phyloP scores from a whole-genome alignment of 2,113 vertebrate genomes.

The Rafetus swinhoei region DNA sequence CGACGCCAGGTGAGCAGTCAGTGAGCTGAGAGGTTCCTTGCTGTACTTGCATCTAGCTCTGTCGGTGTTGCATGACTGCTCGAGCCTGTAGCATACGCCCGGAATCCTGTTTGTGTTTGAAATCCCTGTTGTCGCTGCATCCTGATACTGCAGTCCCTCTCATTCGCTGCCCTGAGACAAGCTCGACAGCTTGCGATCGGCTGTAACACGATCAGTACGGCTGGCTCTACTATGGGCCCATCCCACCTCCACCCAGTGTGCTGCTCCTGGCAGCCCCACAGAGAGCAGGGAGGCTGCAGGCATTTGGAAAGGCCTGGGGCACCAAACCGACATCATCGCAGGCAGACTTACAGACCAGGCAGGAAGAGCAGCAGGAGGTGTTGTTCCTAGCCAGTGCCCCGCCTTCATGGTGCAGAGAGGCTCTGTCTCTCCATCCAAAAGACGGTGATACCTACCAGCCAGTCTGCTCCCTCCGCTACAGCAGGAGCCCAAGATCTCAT shows the following conservation, averaged over 20 bases:
- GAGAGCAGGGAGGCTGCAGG: background rate
- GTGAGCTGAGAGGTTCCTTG: background rate
- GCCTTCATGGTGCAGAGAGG: background rate
- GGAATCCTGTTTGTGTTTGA: conserved; percentile 32
- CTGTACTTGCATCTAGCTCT: background rate
- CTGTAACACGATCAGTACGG: background rate
- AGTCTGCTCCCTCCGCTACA: background rate
- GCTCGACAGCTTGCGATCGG: background rate
- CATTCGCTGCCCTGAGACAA: background rate
- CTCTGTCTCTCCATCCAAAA: background rate
- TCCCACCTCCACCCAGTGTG: too few relatives aligned
- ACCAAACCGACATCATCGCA: accelerated
- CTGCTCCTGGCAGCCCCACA: background rate
- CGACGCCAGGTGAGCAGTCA: background rate
- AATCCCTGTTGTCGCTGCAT: conserved; percentile 26
- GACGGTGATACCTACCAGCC: background rate
- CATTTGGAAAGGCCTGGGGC: background rate
- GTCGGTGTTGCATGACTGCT: conserved; percentile 25
- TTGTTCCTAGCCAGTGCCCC: background rate
- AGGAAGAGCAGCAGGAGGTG: background rate
- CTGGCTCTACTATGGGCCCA: background rate
- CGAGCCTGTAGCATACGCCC: background rate
- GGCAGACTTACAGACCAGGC: background rate
- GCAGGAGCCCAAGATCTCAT: background rate
- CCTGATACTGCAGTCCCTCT: conserved; percentile 30